phyloP scores from a whole-genome alignment of 2,888 invertebrate genomes.

The Lasioglossum vierecki region DNA sequence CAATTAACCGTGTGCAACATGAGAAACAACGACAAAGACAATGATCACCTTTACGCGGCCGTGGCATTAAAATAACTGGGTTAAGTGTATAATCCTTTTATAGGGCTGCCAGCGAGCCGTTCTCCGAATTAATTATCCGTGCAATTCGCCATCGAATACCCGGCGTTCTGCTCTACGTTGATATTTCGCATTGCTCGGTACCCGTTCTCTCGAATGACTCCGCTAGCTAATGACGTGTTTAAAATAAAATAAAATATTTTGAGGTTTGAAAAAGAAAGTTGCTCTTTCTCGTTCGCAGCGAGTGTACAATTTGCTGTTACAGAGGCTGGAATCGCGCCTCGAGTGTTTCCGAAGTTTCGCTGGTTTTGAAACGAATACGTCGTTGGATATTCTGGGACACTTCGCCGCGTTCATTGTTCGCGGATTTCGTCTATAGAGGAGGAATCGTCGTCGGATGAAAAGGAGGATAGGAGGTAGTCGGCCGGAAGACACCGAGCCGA shows the following conservation, averaged over 20 bases:
- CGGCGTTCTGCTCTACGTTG: background rate
- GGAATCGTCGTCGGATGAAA: background rate
- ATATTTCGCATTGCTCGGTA: too few relatives aligned
- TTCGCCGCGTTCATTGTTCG: constrained; percentile 1
- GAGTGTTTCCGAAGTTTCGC: background rate
- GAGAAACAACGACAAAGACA: background rate
- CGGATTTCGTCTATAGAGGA: background rate
- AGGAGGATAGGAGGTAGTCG: background rate
- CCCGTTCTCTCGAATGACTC: too few relatives aligned
- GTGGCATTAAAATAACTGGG: constrained; percentile 8
- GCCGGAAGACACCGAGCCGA: background rate
- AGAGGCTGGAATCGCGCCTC: background rate
- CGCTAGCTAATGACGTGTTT: too few relatives aligned
- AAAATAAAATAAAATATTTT: too few relatives aligned
- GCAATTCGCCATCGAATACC: background rate
- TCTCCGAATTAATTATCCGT: background rate
- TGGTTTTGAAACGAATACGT: background rate
- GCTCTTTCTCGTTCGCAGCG: background rate
- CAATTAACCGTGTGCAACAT: background rate
- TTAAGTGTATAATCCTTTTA: background rate
- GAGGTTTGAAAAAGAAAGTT: background rate
- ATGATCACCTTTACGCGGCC: constrained; percentile 12
- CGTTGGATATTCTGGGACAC: constrained; percentile 14
- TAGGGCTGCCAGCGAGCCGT: background rate
- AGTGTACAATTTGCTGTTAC: background rate